Conservation (phyloP, 1,140 invertebrate species). For the Brevipalpus yothersi region DNA sequence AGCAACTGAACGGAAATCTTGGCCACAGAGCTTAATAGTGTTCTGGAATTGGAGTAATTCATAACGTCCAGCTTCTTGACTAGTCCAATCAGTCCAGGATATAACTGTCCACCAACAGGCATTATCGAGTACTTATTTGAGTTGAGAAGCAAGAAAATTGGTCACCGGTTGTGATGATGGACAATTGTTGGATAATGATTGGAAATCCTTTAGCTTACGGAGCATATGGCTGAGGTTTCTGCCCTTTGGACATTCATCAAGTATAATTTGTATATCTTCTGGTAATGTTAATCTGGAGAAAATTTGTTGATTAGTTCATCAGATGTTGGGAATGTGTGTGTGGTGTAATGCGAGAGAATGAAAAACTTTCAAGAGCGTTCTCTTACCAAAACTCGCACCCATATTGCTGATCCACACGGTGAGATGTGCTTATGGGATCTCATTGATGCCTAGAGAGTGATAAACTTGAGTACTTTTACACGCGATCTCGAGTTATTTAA, state of each 20-base stretch:
- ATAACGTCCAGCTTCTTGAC: no score
- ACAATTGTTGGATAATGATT: no score
- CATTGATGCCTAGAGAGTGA: conserved; percentile 77
- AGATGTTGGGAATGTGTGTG: conserved; percentile 43
- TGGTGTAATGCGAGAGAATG: no score
- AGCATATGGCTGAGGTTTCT: conserved; percentile 84
- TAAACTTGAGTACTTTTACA: conserved; percentile 70
- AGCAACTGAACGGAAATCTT: no score
- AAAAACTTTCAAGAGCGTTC: no score
- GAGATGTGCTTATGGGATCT: conserved; percentile 98
- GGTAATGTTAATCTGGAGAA: conserved; percentile 41
- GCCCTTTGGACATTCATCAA: conserved; percentile 72
- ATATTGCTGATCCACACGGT: conserved; percentile 19
- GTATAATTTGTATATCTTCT: conserved; percentile 55
- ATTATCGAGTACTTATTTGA: no score
- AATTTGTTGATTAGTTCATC: conserved; percentile 69
- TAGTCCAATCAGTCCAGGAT: no score
- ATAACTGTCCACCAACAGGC: no score
- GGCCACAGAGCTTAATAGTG: no score
- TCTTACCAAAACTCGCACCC: neutral
- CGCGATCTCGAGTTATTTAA: conserved; percentile 50
- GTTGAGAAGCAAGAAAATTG: no score
- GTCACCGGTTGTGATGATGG: no score
- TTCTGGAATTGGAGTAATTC: no score
- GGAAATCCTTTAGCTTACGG: conserved; percentile 12